phyloP scores from a whole-genome alignment of 1,140 invertebrate genomes.

The Diachasma alloeum region DNA sequence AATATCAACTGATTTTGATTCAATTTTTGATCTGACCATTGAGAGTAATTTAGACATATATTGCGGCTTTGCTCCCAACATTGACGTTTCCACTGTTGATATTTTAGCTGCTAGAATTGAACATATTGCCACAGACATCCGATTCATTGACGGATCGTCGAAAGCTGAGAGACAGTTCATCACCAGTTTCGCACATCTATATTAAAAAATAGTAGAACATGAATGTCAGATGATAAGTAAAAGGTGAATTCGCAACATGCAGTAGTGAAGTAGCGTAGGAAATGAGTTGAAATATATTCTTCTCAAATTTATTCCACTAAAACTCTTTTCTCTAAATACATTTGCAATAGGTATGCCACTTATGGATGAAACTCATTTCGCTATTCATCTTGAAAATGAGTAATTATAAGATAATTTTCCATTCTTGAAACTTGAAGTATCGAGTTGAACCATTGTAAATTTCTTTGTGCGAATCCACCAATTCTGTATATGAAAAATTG shows the following conservation, averaged over 20 bases:
- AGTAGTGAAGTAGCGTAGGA: too few species aligned
- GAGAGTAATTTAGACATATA: slow-evolving; percentile 80
- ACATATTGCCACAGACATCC: slow-evolving; percentile 86
- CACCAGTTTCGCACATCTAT: slow-evolving; percentile 76
- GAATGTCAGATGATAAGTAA: not conserved
- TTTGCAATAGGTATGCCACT: too few species aligned
- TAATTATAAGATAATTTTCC: too few species aligned
- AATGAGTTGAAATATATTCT: too few species aligned
- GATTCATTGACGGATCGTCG: slow-evolving; percentile 78
- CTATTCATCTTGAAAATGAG: too few species aligned
- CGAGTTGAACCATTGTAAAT: too few species aligned
- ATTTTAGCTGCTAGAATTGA: slow-evolving; percentile 80
- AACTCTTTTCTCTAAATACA: too few species aligned
- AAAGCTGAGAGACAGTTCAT: slow-evolving; percentile 79
- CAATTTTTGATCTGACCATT: slow-evolving; percentile 74
- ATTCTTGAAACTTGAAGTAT: too few species aligned
- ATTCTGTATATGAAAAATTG: too few species aligned
- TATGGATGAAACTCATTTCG: too few species aligned
- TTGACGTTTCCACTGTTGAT: slow-evolving; percentile 77
- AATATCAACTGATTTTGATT: slow-evolving; percentile 72
- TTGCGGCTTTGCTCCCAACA: slow-evolving; percentile 73
- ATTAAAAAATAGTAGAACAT: slow-evolving; percentile 15
- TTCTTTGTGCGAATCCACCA: too few species aligned
- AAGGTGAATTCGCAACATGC: not conserved
- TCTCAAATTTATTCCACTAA: too few species aligned